Evolutionary conservation across 2,888 invertebrate genomes (phyloP).

Genomic region (Ormyrus pomaceus): DNA sequence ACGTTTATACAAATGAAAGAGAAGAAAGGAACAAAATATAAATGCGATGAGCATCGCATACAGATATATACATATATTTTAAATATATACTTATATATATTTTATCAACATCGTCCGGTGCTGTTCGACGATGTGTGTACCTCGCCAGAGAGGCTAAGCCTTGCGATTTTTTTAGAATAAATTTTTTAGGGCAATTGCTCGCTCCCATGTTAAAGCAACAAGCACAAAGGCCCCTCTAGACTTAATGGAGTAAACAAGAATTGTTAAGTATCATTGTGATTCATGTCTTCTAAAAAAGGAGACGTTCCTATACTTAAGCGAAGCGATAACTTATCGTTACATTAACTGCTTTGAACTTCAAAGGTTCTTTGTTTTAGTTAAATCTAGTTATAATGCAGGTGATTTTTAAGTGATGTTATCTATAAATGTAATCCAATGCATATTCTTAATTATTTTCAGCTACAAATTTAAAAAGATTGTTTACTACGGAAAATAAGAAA

Average conservation of each 20-base stretch:
- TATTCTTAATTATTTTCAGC: no score
- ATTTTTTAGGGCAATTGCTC: slow-evolving; percentile 44
- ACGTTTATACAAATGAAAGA: slow-evolving; percentile 22
- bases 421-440: no score
- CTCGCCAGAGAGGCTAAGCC: slow-evolving; percentile 46
- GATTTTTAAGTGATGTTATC: neutral
- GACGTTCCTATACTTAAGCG: slow-evolving; percentile 47
- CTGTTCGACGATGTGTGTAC: slow-evolving; percentile 39
- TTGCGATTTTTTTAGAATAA: slow-evolving; percentile 41
- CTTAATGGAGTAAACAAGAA: slow-evolving; percentile 38
- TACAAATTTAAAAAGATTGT: no score
- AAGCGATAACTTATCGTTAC: slow-evolving; percentile 7
- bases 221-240: slow-evolving; percentile 33
- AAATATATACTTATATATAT: slow-evolving; percentile 35
- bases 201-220: slow-evolving; percentile 41
- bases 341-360: slow-evolving; percentile 14
- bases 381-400: neutral
- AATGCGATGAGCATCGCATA: neutral
- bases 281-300: slow-evolving; percentile 21
- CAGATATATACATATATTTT: slow-evolving; percentile 34
- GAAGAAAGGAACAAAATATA: slow-evolving; percentile 3
- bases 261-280: slow-evolving; percentile 38
- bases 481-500: no score
- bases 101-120: slow-evolving; percentile 34
- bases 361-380: neutral